Percentiles rank a stretch among this genome's conserved stretches.
Conservation (phyloP, 2,797 vertebrate genomes). For the Peromyscus attwateri region DNA sequence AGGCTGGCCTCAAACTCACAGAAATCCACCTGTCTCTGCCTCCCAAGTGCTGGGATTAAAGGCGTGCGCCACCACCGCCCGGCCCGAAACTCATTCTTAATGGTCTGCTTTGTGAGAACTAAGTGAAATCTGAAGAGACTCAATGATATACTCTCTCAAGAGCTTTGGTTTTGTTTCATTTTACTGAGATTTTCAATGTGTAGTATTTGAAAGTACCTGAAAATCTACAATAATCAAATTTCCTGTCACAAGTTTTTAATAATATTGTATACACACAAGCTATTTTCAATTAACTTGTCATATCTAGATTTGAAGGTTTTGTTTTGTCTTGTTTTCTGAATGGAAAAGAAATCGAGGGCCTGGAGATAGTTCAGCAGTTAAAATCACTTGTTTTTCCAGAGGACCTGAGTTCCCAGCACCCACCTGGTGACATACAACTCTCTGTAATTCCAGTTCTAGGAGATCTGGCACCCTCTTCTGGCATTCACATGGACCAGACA, state of each 20-base stretch:
- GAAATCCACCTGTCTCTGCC: too few relatives aligned
- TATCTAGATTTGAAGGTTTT: neutral
- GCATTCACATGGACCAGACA: too few relatives aligned
- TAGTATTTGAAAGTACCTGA: neutral
- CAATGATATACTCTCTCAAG: neutral
- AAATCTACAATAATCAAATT: constrained; percentile 32
- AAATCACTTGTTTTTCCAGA: neutral
- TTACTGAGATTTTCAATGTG: constrained; percentile 34
- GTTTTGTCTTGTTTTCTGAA: constrained; percentile 23
- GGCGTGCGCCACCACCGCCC: too few relatives aligned
- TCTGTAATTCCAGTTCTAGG: neutral
- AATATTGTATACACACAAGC: neutral
- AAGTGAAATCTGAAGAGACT: constrained; percentile 71
- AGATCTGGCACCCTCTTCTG: neutral
- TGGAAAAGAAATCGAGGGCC: neutral
- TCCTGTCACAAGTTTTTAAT: neutral
- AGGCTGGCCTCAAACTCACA: too few relatives aligned
- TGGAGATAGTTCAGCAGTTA: neutral
- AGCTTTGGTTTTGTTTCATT: constrained; percentile 44
- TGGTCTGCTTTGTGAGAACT: constrained; percentile 57
- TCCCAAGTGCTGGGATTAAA: too few relatives aligned
- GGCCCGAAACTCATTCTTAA: constrained; percentile 65
- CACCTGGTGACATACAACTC: accelerated
- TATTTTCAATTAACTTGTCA: constrained; percentile 49
- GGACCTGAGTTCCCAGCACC: neutral